Conservation (phyloP, 2,113 vertebrate species). For the Nematolebias whitei region DNA sequence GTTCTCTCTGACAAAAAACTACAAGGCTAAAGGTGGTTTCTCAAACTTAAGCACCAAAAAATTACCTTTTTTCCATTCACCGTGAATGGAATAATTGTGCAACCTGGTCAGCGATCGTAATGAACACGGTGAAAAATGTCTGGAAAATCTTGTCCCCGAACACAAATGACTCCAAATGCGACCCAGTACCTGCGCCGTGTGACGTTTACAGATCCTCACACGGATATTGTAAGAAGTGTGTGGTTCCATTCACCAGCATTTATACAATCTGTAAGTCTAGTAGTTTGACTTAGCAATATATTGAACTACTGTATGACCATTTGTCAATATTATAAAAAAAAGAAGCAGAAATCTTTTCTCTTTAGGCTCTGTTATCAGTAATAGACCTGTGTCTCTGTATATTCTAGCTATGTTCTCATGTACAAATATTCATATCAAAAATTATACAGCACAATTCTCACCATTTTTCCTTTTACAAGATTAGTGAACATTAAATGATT, state of each 20-base stretch:
- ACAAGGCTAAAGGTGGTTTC: conserved; percentile 78
- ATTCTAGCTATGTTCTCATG: conserved; percentile 80
- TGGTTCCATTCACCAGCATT: conserved; percentile 68
- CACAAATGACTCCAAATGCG: conserved; percentile 62
- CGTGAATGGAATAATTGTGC: conserved; percentile 77
- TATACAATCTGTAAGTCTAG: conserved; percentile 75
- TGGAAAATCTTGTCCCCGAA: conserved; percentile 67
- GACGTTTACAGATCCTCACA: conserved; percentile 43
- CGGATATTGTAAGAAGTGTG: conserved; percentile 59
- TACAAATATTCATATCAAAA: conserved; percentile 86
- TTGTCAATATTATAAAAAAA: conserved; percentile 69
- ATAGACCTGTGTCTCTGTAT: conserved; percentile 76
- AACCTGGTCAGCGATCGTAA: conserved; percentile 74
- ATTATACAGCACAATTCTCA: conserved; percentile 83
- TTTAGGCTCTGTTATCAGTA: conserved; percentile 72
- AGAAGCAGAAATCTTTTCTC: conserved; percentile 42
- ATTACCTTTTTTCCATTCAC: conserved; percentile 67
- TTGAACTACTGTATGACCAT: conserved; percentile 68
- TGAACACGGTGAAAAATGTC: conserved; percentile 70
- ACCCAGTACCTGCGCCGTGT: conserved; percentile 51
- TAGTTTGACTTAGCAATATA: conserved; percentile 66
- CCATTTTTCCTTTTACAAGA: conserved; percentile 82
- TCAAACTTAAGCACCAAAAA: conserved; percentile 80
- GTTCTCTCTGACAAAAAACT: conserved; percentile 67
- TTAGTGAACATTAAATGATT: conserved; percentile 80